Percentiles rank a stretch among this genome's conserved stretches.
Conservation (phyloP, 2,113 vertebrate species). For the Nesoenas mayeri region DNA sequence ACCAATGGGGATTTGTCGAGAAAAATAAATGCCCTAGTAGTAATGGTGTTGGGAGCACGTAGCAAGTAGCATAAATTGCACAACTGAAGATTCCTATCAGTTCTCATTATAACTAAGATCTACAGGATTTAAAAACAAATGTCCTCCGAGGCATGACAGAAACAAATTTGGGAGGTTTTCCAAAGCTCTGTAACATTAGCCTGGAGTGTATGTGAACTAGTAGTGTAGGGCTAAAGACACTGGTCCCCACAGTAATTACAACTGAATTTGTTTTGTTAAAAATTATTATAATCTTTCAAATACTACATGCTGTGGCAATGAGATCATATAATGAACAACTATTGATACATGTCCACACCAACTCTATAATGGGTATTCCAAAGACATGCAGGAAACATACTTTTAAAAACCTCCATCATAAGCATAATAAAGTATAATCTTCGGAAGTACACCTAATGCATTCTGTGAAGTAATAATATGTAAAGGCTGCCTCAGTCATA, state of each 20-base stretch:
- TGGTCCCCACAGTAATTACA: background rate
- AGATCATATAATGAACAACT: background rate
- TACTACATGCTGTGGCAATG: background rate
- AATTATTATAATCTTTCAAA: background rate
- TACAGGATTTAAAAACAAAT: background rate
- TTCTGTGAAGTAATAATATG: background rate
- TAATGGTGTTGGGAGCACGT: background rate
- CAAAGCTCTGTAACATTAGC: background rate
- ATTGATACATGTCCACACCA: background rate
- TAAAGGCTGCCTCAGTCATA: background rate
- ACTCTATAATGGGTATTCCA: background rate
- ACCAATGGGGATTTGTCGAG: background rate
- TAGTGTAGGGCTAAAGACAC: background rate
- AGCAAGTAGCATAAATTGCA: background rate
- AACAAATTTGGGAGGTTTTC: background rate
- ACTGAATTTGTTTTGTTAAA: background rate
- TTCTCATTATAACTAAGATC: background rate
- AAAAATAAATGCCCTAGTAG: background rate
- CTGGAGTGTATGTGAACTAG: background rate
- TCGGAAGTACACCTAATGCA: background rate
- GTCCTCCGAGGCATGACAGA: accelerated
- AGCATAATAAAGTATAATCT: background rate
- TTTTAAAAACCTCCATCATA: background rate
- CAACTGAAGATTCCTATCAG: background rate
- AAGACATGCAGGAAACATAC: background rate